Conservation (phyloP, 2,113 vertebrate genomes). For the Silurus asotus region DNA sequence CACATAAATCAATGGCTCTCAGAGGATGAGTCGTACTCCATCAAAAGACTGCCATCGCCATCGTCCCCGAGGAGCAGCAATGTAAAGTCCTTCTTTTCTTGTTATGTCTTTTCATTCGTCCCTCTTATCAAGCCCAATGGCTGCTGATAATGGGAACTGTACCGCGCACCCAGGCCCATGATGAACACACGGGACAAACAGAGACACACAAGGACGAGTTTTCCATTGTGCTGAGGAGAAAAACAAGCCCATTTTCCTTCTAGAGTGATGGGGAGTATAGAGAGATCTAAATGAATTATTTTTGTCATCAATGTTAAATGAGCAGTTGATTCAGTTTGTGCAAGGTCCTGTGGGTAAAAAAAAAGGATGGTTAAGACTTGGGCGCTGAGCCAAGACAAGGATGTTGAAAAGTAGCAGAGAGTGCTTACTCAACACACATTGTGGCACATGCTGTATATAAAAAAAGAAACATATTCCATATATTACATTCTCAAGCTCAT, state of each 20-base stretch:
- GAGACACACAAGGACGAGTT: constrained; percentile 35
- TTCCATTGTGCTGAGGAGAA: constrained; percentile 30
- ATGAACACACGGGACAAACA: constrained; percentile 41
- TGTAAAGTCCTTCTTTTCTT: constrained; percentile 54
- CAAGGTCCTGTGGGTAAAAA: constrained; percentile 26
- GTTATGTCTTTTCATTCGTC: constrained; percentile 53
- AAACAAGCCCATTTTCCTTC: constrained; percentile 45
- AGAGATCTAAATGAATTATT: constrained; percentile 6
- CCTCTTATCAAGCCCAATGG: constrained; percentile 46
- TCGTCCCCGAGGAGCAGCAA: constrained; percentile 41
- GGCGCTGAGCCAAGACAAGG: constrained; percentile 13
- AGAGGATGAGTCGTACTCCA: constrained; percentile 51
- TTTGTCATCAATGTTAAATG: constrained; percentile 48
- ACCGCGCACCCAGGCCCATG: constrained; percentile 20
- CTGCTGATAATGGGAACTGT: constrained; percentile 46
- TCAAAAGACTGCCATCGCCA: constrained; percentile 49
- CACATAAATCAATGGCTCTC: constrained; percentile 54
- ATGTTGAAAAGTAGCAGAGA: not conserved
- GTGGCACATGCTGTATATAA: not conserved
- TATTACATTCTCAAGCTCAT: constrained; percentile 5
- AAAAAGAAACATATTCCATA: not conserved
- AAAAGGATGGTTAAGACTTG: constrained; percentile 18
- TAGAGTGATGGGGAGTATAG: constrained; percentile 5
- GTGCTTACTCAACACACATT: constrained; percentile 9
- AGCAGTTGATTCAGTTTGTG: constrained; percentile 32